Evolutionary conservation across 2,797 vertebrate species (phyloP), one percentile per base, ranked within the genome.

Genomic region (Sebastes steindachneri): DNA sequence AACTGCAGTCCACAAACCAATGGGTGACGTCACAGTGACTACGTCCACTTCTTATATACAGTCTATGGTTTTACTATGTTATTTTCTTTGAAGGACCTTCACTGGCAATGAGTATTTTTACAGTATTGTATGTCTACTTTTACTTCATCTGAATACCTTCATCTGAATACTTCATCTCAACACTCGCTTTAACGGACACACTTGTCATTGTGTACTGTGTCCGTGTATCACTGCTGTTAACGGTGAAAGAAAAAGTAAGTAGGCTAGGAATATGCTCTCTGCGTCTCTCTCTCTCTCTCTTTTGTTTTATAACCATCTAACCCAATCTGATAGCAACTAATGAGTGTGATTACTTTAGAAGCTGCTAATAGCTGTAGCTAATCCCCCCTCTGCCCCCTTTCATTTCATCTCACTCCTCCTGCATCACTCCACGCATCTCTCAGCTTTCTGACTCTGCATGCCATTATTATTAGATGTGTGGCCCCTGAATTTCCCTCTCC

Each of bases 321-420:
- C 91, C 73, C 82, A 79, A 92, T 93, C 91, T 93, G 93, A 93
- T 92, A 88, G 83, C 83, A 91, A 70, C 91, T 93, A 93, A 94
- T 94, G 91, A 93, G 86, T 90, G 81, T 91, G 91, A 93, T 94
- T 92, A 93, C 92, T 94, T 88, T 86, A 75, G 89, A 91, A 88
- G 92, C 89, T 79, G 86, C 86, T 94, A 94, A 94, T 94, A 90
- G 88, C 93, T 90, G 86, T 82, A 77, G 82, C 91, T 93, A 93
- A 93, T 94, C 87, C 84, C 80, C 71, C 84, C 73, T 75, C 76
- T 89, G 78, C 83, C 86, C 87, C 71, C 73, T 86, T 91, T 90
- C 78, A 89, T 92, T 92, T 92, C 84, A 90, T 90, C 80, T 80
- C 71, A 9, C 74, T 89, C 80, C 78, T 88, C 79, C 90, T 88